These are phyloP conservation scores for Sycophaga agraensis DNA, from an alignment of 1,140 invertebrate species.

Conservation along the genomic window DNA sequence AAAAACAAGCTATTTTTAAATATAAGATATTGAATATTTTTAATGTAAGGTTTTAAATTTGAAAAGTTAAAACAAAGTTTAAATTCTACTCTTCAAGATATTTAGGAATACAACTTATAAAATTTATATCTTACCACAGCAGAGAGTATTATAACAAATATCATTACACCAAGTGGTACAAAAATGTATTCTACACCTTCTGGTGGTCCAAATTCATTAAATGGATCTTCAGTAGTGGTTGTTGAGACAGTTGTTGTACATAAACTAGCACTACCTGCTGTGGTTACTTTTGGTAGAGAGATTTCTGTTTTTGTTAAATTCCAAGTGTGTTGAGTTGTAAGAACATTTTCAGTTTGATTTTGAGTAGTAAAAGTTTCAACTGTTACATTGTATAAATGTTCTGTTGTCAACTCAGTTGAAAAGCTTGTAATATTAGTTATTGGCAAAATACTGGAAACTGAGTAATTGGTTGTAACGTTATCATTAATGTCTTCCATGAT, in stretches of 20 bases:
- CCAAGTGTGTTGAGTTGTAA: conserved; percentile 16
- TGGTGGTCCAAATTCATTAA: conserved; percentile 53
- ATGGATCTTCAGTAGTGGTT: conserved; percentile 45
- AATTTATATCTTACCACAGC: conserved; percentile 52
- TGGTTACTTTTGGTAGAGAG: not conserved
- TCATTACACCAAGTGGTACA: conserved; percentile 55
- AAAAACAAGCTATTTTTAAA: too few relatives aligned
- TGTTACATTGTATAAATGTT: conserved; percentile 12
- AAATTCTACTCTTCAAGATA: too few relatives aligned
- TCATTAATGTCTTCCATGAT: conserved; percentile 10
- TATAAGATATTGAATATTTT: too few relatives aligned
- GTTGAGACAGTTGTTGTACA: conserved; percentile 18
- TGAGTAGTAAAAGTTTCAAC: not conserved
- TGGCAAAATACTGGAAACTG: not conserved
- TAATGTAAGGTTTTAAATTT: too few relatives aligned
- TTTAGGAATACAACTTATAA: too few relatives aligned
- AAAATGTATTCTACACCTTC: conserved; percentile 57
- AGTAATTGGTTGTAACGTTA: conserved; percentile 1
- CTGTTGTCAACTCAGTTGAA: conserved; percentile 3
- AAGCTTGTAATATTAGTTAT: conserved; percentile 17
- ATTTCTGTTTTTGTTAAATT: conserved; percentile 13
- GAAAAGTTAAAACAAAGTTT: too few relatives aligned
- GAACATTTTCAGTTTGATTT: conserved; percentile 1
- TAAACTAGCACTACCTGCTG: not conserved
- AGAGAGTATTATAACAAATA: conserved; percentile 54